Evolutionary conservation across 2,888 invertebrate genomes (phyloP).

Genomic region (Torymus tubicola): DNA sequence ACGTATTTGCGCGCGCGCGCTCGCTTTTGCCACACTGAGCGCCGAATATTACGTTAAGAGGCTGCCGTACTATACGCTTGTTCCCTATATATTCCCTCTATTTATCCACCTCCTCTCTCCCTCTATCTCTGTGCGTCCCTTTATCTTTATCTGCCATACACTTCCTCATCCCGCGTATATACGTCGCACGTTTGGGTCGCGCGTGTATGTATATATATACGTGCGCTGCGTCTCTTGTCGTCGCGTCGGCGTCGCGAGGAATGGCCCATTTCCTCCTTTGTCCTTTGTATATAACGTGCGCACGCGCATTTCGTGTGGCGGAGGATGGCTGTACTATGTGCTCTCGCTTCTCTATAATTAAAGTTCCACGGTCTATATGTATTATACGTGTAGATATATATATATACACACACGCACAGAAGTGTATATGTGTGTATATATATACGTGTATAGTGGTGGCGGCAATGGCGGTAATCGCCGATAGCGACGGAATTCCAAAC

Average conservation of each 20-base stretch:
- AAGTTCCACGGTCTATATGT: constrained; percentile 37
- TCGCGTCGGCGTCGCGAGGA: constrained; percentile 1
- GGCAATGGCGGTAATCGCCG: constrained; percentile 45
- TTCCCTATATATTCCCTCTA: neutral
- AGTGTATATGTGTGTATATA: neutral
- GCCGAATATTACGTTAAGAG: constrained; percentile 41
- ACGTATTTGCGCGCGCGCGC: constrained; percentile 10
- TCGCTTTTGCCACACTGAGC: constrained; percentile 29
- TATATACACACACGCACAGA: no score
- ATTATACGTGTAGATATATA: no score
- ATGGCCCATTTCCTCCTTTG: constrained; percentile 49
- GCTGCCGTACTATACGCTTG: constrained; percentile 24
- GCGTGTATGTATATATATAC: no score
- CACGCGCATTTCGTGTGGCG: constrained; percentile 9
- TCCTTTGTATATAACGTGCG: constrained; percentile 28
- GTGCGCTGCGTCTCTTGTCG: neutral
- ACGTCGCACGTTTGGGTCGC: constrained; percentile 4
- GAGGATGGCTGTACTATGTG: no score
- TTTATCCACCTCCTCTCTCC: no score
- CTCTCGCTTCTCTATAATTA: constrained; percentile 48
- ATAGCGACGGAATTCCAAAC: constrained; percentile 56
- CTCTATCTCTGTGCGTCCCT: neutral
- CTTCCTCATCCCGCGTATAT: neutral
- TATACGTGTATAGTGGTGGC: no score
- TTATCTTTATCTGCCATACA: constrained; percentile 24